phyloP scores from a whole-genome alignment of 64 coral and sea anemone genomes.

The Montipora foliosa region DNA sequence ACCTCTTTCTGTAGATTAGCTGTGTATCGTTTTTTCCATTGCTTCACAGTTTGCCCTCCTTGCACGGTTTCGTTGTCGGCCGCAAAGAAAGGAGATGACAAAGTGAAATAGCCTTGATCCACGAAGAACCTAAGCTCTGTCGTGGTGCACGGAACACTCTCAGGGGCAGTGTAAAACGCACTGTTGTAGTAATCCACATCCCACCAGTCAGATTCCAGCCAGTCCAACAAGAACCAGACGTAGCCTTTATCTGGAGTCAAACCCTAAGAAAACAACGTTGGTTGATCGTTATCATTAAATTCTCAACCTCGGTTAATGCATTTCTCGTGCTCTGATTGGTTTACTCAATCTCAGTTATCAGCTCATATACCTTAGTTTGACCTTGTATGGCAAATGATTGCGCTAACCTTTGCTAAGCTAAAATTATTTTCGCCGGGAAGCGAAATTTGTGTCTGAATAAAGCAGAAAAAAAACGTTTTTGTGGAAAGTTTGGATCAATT shows the following conservation, averaged over 20 bases:
- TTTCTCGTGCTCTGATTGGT: no score
- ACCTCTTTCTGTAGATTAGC: conserved; percentile 34
- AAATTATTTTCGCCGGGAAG: no score
- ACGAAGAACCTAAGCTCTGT: conserved; percentile 58
- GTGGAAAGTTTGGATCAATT: no score
- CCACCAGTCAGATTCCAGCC: conserved; percentile 86
- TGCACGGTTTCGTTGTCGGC: conserved; percentile 54
- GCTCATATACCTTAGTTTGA: no score
- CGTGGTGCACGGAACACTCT: conserved; percentile 68
- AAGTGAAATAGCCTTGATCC: conserved; percentile 78
- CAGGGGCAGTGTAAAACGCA: conserved; percentile 50
- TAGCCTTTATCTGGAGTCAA: conserved; percentile 66
- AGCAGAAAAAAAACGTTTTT: no score
- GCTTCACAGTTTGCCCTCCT: conserved; percentile 67
- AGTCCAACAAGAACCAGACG: conserved; percentile 80
- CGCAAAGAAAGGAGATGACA: conserved; percentile 72
- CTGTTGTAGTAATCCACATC: conserved; percentile 75
- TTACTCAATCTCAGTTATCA: no score
- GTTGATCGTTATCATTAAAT: no score
- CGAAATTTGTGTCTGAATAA: no score
- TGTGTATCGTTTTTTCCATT: conserved; percentile 66
- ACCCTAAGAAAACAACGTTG: conserved; percentile 23
- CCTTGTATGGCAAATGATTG: no score
- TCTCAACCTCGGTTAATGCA: no score
- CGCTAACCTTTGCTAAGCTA: no score